Evolutionary conservation across 1,140 invertebrate genomes (phyloP).

Genomic region (Ceratina calcarata): DNA sequence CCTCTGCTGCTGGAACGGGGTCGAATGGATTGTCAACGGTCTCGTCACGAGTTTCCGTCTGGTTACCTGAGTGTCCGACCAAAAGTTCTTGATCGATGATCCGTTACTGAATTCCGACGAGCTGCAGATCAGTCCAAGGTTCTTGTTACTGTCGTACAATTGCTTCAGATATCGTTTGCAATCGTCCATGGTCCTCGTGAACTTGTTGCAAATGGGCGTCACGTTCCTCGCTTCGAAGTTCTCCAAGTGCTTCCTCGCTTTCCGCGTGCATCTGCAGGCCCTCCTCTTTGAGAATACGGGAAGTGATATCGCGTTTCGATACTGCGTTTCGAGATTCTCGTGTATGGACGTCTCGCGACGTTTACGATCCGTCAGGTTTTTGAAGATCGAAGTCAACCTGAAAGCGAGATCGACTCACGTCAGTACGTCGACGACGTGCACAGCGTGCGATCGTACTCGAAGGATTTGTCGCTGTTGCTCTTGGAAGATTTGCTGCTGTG

Average conservation of each 20-base stretch:
- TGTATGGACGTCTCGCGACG: slow-evolving; percentile 19
- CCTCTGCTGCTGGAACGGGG: neutral
- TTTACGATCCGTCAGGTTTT: neutral
- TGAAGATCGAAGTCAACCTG: slow-evolving; percentile 16
- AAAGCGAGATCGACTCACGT: neutral
- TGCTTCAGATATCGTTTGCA: slow-evolving; percentile 50
- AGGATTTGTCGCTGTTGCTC: slow-evolving; percentile 52
- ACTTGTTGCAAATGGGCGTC: slow-evolving; percentile 12
- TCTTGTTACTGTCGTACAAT: slow-evolving; percentile 46
- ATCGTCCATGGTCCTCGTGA: slow-evolving; percentile 35
- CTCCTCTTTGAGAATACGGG: neutral
- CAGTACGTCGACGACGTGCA: neutral
- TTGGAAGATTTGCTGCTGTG: slow-evolving; percentile 49
- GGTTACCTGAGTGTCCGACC: slow-evolving; percentile 30
- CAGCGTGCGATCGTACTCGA: slow-evolving; percentile 27
- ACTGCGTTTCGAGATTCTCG: slow-evolving; percentile 41
- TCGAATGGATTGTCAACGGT: neutral
- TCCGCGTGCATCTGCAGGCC: neutral
- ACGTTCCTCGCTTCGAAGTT: neutral
- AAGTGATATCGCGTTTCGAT: slow-evolving; percentile 5
- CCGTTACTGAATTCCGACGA: slow-evolving; percentile 18
- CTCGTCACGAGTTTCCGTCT: too few relatives aligned
- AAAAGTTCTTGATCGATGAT: slow-evolving; percentile 6
- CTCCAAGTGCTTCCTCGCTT: neutral
- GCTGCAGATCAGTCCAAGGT: slow-evolving; percentile 7